These are phyloP conservation scores for Melipona beecheii DNA, from an alignment of 2,888 invertebrate species.

Conservation along the genomic window DNA sequence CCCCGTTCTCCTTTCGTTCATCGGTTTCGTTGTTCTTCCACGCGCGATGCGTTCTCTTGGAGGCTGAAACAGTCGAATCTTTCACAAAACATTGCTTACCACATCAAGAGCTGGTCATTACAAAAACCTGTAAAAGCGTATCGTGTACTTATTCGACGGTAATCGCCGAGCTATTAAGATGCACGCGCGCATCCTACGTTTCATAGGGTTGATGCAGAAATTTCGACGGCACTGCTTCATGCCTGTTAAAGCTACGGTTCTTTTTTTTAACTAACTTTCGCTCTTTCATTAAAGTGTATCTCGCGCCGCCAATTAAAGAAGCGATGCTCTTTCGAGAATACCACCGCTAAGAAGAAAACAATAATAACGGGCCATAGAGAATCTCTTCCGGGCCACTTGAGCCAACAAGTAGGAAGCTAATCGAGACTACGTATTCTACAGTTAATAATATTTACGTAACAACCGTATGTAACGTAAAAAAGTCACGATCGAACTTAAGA, in stretches of 20 bases:
- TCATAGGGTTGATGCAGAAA: constrained; percentile 3
- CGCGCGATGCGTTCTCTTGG: constrained; percentile 14
- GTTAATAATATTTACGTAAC: constrained; percentile 46
- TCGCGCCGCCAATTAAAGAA: constrained; percentile 26
- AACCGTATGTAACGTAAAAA: not conserved
- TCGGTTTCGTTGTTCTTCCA: constrained; percentile 2
- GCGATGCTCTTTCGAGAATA: not conserved
- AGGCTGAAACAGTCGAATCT: constrained; percentile 24
- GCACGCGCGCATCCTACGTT: not conserved
- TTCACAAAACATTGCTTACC: constrained; percentile 8
- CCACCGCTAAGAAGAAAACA: constrained; percentile 12
- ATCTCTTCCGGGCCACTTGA: constrained; percentile 32
- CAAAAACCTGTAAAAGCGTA: constrained; percentile 49
- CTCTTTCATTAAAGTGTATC: constrained; percentile 26
- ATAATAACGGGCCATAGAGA: constrained; percentile 5
- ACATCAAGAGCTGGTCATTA: not conserved
- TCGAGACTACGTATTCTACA: not conserved
- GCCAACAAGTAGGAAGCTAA: constrained; percentile 37
- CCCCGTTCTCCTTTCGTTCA: constrained; percentile 35
- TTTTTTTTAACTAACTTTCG: constrained; percentile 42
- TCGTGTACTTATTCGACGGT: constrained; percentile 3
- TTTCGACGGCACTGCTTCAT: not conserved
- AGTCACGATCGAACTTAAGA: constrained; percentile 7
- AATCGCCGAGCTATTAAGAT: constrained; percentile 33
- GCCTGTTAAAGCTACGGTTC: constrained; percentile 7